phyloP scores from a whole-genome alignment of 2,113 vertebrate genomes.

The Gambusia holbrooki region DNA sequence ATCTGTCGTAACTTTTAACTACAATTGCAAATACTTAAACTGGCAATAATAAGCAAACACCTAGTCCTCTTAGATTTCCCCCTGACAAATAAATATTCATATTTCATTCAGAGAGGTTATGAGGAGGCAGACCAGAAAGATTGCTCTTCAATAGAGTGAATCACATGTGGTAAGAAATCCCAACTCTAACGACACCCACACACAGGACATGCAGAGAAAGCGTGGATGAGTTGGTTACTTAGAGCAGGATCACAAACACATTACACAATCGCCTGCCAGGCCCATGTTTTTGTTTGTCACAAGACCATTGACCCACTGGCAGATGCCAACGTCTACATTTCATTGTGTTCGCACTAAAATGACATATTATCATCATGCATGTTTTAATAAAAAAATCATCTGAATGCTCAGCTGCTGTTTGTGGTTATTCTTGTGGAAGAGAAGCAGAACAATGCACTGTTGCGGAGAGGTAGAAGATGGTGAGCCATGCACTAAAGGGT shows the following conservation, averaged over 20 bases:
- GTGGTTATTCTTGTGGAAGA: slow-evolving; percentile 40
- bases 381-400: slow-evolving; percentile 9
- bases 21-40: background rate
- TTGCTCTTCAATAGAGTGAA: background rate
- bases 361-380: slow-evolving; percentile 1
- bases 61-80: background rate
- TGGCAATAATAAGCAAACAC: background rate
- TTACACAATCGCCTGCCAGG: slow-evolving; percentile 11
- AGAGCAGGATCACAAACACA: slow-evolving; percentile 33
- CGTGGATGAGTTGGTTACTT: slow-evolving; percentile 18
- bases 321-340: background rate
- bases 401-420: slow-evolving; percentile 22
- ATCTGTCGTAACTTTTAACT: background rate
- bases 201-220: slow-evolving; percentile 11
- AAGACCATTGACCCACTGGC: background rate
- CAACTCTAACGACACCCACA: background rate
- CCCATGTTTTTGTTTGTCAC: slow-evolving; percentile 2
- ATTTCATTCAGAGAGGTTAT: slow-evolving; percentile 15
- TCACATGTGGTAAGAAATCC: slow-evolving; percentile 4
- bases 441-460: slow-evolving; percentile 51
- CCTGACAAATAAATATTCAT: background rate
- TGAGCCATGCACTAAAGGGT: slow-evolving; percentile 53
- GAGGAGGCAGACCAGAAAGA: slow-evolving; percentile 13
- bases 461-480: slow-evolving; percentile 35
- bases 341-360: background rate